Conservation (phyloP, 92 coral and sea anemone species). For the Plumapathes pennacea region DNA sequence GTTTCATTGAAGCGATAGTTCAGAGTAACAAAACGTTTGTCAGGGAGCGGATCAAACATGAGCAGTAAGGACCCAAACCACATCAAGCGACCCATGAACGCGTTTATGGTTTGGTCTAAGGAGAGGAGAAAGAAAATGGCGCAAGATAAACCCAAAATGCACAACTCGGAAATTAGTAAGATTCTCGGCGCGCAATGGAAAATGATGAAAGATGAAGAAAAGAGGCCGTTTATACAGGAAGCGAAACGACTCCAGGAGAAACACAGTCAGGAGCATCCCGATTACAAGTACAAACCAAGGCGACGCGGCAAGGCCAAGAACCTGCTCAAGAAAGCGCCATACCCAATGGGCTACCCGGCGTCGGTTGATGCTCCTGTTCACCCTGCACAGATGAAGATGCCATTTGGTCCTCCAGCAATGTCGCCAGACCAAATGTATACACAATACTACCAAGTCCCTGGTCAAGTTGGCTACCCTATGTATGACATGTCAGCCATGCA, state of each 20-base stretch:
- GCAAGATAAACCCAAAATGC: constrained; percentile 92
- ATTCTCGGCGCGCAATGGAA: constrained; percentile 92
- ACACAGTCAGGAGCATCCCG: constrained; percentile 93
- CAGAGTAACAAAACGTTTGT: constrained; percentile 55
- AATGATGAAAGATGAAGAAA: constrained; percentile 72
- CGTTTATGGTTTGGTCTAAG: constrained; percentile 98
- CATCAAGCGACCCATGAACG: constrained; percentile 99
- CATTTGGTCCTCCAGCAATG: constrained; percentile 81
- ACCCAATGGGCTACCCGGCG: constrained; percentile 78
- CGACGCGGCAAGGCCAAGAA: constrained; percentile 94
- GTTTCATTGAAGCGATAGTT: constrained; percentile 45
- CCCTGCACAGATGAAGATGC: constrained; percentile 80
- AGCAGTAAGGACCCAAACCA: constrained; percentile 80
- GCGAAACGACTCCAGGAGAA: constrained; percentile 95
- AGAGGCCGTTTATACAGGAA: constrained; percentile 75
- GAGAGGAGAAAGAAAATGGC: constrained; percentile 81
- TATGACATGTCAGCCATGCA: constrained; percentile 86
- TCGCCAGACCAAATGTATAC: constrained; percentile 87
- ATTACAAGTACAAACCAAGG: constrained; percentile 95
- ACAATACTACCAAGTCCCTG: constrained; percentile 75
- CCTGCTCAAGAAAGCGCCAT: constrained; percentile 84
- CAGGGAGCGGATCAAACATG: constrained; percentile 47
- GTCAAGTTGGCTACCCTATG: constrained; percentile 78
- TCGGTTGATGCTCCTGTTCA: constrained; percentile 72
- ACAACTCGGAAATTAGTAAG: constrained; percentile 97